phyloP scores from a whole-genome alignment of 2,888 invertebrate species.

The Callimorpha dominula region DNA sequence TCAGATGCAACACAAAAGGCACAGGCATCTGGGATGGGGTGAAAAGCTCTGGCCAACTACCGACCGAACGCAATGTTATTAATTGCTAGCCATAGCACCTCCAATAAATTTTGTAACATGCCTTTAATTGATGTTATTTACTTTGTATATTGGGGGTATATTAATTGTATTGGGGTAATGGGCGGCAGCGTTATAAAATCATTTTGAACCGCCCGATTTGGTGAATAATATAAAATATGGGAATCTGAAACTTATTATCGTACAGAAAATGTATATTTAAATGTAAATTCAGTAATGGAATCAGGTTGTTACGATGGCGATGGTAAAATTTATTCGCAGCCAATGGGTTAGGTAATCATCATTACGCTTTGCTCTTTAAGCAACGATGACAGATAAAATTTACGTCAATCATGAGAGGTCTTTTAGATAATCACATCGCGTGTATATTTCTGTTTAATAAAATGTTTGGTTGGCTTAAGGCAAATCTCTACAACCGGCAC shows the following conservation, averaged over 20 bases:
- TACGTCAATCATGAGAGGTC: not conserved
- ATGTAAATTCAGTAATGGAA: conserved; percentile 32
- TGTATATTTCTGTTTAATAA: not conserved
- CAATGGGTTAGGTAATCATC: conserved; percentile 11
- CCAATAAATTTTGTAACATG: conserved; percentile 50
- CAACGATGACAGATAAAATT: conserved; percentile 8
- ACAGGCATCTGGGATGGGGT: conserved; percentile 3
- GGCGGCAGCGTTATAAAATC: conserved; percentile 42
- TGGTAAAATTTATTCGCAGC: conserved; percentile 20
- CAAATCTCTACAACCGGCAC: too few relatives aligned
- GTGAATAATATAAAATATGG: conserved; percentile 33
- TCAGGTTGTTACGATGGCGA: conserved; percentile 30
- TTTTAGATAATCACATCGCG: not conserved
- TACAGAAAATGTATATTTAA: conserved; percentile 33
- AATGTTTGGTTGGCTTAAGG: not conserved
- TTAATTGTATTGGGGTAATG: conserved; percentile 46
- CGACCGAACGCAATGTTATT: conserved; percentile 39
- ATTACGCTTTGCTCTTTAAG: conserved; percentile 3
- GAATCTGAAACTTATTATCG: conserved; percentile 24
- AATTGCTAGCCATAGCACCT: conserved; percentile 44
- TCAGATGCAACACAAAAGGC: conserved; percentile 31
- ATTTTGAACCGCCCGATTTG: conserved; percentile 28
- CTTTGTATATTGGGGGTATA: conserved; percentile 39
- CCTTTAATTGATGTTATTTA: conserved; percentile 54
- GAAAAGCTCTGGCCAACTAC: conserved; percentile 31